These are phyloP conservation scores for Antechinus stuartii DNA, from an alignment of 2,113 vertebrate genomes.

Conservation along the genomic window DNA sequence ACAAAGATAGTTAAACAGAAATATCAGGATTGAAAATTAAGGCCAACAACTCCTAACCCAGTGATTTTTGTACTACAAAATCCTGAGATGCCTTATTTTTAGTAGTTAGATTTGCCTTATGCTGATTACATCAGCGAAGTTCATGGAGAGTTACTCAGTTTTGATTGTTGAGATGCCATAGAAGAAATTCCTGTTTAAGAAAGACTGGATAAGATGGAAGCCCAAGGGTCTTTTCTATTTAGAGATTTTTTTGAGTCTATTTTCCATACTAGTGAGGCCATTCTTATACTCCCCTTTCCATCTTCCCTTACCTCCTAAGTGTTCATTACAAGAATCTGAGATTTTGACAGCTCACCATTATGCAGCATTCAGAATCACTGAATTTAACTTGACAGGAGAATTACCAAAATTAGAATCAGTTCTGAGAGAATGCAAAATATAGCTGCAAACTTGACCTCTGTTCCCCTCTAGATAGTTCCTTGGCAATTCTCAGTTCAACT, in stretches of 20 bases:
- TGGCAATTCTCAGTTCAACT: not conserved
- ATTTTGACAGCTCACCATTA: conserved; percentile 32
- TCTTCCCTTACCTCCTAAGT: not conserved
- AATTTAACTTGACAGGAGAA: conserved; percentile 14
- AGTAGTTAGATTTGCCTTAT: not conserved
- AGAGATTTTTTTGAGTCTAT: not conserved
- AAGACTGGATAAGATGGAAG: not conserved
- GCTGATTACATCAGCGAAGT: accelerated
- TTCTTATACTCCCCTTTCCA: not conserved
- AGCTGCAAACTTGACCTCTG: conserved; percentile 45
- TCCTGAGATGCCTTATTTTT: not conserved
- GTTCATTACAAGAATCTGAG: not conserved
- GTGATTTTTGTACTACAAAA: not conserved
- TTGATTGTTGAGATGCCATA: not conserved
- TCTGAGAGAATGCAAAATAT: not conserved
- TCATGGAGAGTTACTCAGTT: not conserved
- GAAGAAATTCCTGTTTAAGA: not conserved
- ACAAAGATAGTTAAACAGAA: not conserved
- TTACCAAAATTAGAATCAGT: conserved; percentile 44
- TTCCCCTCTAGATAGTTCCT: conserved; percentile 26
- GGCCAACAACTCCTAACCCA: not conserved
- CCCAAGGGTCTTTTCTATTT: not conserved
- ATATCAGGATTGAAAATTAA: not conserved
- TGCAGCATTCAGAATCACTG: conserved; percentile 36
- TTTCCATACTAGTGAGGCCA: not conserved